Evolutionary conservation across 2,888 invertebrate genomes (phyloP).

Genomic region (Acleris cristana): DNA sequence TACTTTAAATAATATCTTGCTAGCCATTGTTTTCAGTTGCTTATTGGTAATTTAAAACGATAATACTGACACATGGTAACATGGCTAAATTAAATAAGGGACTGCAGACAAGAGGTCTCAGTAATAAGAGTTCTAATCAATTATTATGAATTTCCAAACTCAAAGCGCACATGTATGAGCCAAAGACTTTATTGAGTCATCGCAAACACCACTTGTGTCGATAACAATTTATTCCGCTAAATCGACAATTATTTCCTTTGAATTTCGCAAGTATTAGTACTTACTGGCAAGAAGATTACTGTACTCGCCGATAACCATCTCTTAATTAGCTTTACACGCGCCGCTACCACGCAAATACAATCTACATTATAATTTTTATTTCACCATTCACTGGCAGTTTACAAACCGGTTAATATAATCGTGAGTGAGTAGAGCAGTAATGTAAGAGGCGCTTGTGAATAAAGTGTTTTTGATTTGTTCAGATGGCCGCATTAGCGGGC

Average conservation of each 20-base stretch:
- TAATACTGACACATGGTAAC: too few relatives aligned
- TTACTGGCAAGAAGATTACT: constrained; percentile 19
- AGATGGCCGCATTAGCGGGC: constrained; percentile 28
- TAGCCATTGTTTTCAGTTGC: too few relatives aligned
- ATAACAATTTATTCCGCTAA: constrained; percentile 20
- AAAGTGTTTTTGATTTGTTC: constrained; percentile 38
- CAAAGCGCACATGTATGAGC: background rate
- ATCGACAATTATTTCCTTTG: constrained; percentile 24
- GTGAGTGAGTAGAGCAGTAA: constrained; percentile 44
- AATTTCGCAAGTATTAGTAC: constrained; percentile 26
- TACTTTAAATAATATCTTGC: too few relatives aligned
- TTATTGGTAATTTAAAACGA: too few relatives aligned
- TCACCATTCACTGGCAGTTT: constrained; percentile 44
- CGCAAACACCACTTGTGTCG: constrained; percentile 14
- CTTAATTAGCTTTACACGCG: constrained; percentile 52
- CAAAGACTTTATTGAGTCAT: constrained; percentile 10
- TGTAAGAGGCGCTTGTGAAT: constrained; percentile 41
- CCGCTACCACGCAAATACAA: constrained; percentile 44
- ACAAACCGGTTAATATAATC: constrained; percentile 46
- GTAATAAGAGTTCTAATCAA: background rate
- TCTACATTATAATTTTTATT: constrained; percentile 24
- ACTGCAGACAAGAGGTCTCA: too few relatives aligned
- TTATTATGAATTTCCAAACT: background rate
- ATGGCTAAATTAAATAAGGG: too few relatives aligned
- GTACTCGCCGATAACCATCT: constrained; percentile 50